Evolutionary conservation across 1,140 invertebrate genomes (phyloP).

Genomic region (Pentalonia nigronervosa): DNA sequence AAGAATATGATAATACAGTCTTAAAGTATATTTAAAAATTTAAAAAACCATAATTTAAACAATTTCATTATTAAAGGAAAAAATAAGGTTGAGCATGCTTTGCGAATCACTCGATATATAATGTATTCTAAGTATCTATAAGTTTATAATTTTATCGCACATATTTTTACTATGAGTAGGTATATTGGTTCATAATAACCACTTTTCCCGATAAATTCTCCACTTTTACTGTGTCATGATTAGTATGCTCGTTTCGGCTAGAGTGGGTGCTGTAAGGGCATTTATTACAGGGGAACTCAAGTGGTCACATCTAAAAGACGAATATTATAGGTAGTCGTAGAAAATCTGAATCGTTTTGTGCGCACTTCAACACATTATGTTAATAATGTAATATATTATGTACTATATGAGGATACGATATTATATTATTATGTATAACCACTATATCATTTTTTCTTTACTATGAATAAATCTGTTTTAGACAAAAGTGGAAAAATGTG

Average conservation of each 20-base stretch:
- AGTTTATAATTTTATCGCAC: neutral
- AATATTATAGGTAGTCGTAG: neutral
- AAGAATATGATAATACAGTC: too few species aligned
- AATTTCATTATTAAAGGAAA: too few species aligned
- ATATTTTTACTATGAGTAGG: neutral
- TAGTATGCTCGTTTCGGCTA: neutral
- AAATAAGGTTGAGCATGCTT: too few species aligned
- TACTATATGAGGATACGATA: neutral
- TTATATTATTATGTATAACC: neutral
- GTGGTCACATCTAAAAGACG: neutral
- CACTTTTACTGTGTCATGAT: neutral
- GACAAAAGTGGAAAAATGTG: neutral
- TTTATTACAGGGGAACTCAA: neutral
- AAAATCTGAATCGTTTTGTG: neutral
- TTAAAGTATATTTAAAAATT: too few species aligned
- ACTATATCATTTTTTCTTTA: neutral
- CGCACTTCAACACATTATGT: neutral
- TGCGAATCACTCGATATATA: neutral
- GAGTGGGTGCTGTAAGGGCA: neutral
- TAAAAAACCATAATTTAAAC: too few species aligned
- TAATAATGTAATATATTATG: conserved; percentile 11
- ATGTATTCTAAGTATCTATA: neutral
- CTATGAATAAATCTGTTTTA: neutral
- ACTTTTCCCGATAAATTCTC: neutral
- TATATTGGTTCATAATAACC: neutral